Evolutionary conservation across 2,888 invertebrate species (phyloP), one percentile per base, ranked within the genome.

Genomic region (Iphiclides podalirius): DNA sequence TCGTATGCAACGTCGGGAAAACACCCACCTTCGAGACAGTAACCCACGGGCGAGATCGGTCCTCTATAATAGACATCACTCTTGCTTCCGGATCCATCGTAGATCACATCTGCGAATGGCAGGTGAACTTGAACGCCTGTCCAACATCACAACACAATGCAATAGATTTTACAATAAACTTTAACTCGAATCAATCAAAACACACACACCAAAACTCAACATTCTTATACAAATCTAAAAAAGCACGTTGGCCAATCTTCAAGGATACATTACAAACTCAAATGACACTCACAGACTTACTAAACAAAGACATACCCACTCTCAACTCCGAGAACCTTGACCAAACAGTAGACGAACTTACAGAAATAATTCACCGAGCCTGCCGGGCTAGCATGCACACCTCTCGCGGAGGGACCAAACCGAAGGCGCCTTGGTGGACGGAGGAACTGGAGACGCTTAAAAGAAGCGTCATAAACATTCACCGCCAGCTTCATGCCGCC

Each of bases 81-180:
- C 9, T 53, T 0, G 50, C 37, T 0, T 47, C 53, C 0, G 23
- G 9, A 0, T 11, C 9, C 7, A 16, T 47, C 0, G 6, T 7
- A 2, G 11, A 38, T 4, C 7, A 14, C 0, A 38, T 57, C 1
- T 23, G 34, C 0, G 52, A 41, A 1, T 57, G 54, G 57, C 15
- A 28, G 17, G 54, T 57, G 0, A 40, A 47, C 36, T 20, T 48
- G 7, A 23, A 41, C 14, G 28, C 38, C 1, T 53, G 53, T 20
- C 31, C 49, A 1, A 15, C 53, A 0, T 53, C 53, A 7, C 53
- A 52, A 15, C 57, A 57, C 20, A 54, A 54, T 13, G 52, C 52
- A 4, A 39, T 57, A 1, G 46, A 50, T 3, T 58, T 47, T 13
- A 14, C 3, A 13, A 35, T 35, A 6, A 14, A 34, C 13, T 13